Evolutionary conservation across 2,888 invertebrate genomes (phyloP), one percentile per base, ranked within the genome.

Genomic region (Drosophila mulleri): DNA sequence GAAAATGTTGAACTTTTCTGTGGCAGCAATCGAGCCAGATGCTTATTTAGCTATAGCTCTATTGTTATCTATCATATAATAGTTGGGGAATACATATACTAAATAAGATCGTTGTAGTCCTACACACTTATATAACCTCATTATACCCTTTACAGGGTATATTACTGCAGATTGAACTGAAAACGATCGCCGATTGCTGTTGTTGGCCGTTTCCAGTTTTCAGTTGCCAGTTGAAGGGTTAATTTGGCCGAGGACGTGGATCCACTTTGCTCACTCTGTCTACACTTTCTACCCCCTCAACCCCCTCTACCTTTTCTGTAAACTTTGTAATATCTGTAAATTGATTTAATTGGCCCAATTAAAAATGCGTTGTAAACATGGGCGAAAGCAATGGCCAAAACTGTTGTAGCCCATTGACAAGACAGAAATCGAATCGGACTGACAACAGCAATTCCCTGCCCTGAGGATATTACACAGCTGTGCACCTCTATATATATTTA

Each of bases 281-380:
- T 16, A 8, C 26, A n/a, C 12, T 41, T 18, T 23, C 37, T 20
- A 26, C 2, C n/a, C 39, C 26, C 23, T 11, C 9, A 16, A 5
- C n/a, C 4, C 5, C 9, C 20, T 20, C 23, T 16, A 5, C 12
- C n/a, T 11, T 62, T 66, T 56, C 47, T 78, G 76, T 81, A 76
- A 81, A 67, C 54, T 67, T 73, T 85, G 84, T 88, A 88, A 86
- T 88, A 82, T 86, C 63, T 83, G 83, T 86, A 86, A 88, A 88
- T 88, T 88, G 76, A 78, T 83, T 88, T 86, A 86, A 86, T 86
- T 86, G 84, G 76, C 52, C 80, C 86, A 76, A 82, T 86, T 86
- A 86, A 86, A 80, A 88, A 70, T 82, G 73, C 67, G 65, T 70
- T 68, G 77, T 78, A 72, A 61, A 70, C 53, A 64, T 70, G 60